A percentile compares a stretch with the other conserved stretches of the same genome.
Conservation (phyloP, 2,797 vertebrate species). For the Balearica regulorum region DNA sequence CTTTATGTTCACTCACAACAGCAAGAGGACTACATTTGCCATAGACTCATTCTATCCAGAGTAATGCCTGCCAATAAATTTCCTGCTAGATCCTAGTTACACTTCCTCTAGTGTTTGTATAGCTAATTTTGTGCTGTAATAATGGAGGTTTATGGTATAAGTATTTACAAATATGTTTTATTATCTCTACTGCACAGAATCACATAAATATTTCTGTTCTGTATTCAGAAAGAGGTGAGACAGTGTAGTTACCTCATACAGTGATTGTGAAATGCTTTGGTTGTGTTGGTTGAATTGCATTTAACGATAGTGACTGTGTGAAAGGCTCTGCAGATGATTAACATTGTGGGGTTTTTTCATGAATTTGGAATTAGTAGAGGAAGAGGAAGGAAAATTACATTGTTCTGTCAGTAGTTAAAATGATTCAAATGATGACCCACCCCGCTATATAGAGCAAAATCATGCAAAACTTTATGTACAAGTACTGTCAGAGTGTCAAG, state of each 20-base stretch:
- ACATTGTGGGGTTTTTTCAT: background rate
- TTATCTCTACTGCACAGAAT: accelerated
- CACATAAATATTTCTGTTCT: background rate
- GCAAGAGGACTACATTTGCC: background rate
- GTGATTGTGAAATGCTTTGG: background rate
- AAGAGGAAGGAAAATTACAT: background rate
- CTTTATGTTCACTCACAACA: background rate
- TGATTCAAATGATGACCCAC: background rate
- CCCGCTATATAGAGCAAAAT: background rate
- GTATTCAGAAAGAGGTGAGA: background rate
- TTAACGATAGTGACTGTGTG: background rate
- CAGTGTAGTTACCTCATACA: background rate
- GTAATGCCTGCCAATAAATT: background rate
- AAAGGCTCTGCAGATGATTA: background rate
- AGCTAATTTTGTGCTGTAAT: background rate
- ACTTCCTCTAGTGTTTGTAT: background rate
- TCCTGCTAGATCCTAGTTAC: background rate
- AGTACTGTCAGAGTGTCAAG: background rate
- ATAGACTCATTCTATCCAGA: background rate
- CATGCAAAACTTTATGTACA: background rate
- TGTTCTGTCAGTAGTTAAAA: background rate
- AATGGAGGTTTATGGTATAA: background rate
- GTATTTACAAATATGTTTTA: background rate
- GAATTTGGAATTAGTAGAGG: background rate
- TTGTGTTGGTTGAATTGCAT: background rate